Base-by-base conservation (phyloP, 2,113 vertebrate genomes). In the Rousettus leschenaultii region DNA sequence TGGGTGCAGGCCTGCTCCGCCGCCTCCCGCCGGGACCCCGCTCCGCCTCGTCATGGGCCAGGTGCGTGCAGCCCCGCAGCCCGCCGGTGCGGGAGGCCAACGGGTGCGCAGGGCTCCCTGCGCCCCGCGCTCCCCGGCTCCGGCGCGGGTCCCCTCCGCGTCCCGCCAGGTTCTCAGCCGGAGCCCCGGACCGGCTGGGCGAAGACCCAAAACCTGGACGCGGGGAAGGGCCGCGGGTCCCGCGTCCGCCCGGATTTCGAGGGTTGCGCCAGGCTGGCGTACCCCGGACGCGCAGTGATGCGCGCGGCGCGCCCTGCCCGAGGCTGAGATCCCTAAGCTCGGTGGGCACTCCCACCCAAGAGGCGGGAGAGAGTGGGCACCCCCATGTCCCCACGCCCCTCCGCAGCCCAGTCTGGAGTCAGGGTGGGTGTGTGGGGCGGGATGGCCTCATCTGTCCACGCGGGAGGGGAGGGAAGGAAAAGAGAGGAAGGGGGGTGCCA, bases 11-110 rank as follows among this genome's bases (percentile, higher is more conserved):
- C 7, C 40, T 11, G 4, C 45, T 40, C 51, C 0, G 19, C 74
- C 6, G 13, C 24, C 12, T 0, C 11, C 80, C 26, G 2, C 40
- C 45, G 5, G 1, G 16, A 14, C 7, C 45, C 21, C 3, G 7
- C n/a, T 2, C 22, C 74, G 21, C 55, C 7, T 14, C 57, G 51
- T 45, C 43, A 98, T 98, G 97, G 28, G 35, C 82, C 65, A 87
- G 97, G 97, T 98, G 91, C 63, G 97, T 96, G 87, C 51, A 3
- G 9, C 12, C n/a, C 26, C 30, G 26, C 45, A 8, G 45, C 45
- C 10, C 3, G 40, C 19, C 28, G 2, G 28, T 15, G 6, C 2
- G 10, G 53, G 26, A 38, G 65, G 24, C 5, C 22, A 11, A 30
- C 22, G 57, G 18, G 26, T 35, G 30, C 33, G 40, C 13, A 48